Percentiles rank a stretch among this genome's conserved stretches.
These are phyloP conservation scores for Belgica antarctica DNA, from an alignment of 2,888 invertebrate species.

Conservation along the genomic window DNA sequence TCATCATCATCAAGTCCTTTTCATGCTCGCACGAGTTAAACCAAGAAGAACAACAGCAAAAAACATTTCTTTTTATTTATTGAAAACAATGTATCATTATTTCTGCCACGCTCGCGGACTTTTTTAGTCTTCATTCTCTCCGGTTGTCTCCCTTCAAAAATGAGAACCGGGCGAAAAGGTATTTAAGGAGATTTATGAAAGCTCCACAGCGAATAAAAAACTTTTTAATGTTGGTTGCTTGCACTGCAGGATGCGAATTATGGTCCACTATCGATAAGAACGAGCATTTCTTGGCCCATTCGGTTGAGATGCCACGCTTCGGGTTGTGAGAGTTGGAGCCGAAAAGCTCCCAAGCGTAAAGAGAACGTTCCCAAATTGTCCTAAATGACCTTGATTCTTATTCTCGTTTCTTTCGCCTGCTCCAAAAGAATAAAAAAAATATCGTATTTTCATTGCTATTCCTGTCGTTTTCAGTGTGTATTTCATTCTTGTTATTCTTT, in stretches of 20 bases:
- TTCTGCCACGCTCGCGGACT: conserved; percentile 34
- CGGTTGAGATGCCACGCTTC: neutral
- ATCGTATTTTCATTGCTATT: conserved; percentile 42
- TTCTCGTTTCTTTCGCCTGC: neutral
- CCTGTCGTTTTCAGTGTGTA: conserved; percentile 22
- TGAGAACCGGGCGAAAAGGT: neutral
- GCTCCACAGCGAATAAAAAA: neutral
- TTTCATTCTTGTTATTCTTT: conserved; percentile 17
- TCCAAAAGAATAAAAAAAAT: conserved; percentile 27
- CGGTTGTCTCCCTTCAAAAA: neutral
- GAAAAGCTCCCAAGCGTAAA: conserved; percentile 32
- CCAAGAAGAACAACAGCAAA: neutral
- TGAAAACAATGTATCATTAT: conserved; percentile 41
- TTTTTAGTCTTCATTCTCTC: conserved; percentile 1
- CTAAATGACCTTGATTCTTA: conserved; percentile 42
- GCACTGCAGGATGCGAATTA: conserved; percentile 37
- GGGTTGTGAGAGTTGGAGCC: neutral
- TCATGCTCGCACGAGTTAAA: conserved; percentile 23
- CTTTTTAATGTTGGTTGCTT: conserved; percentile 29
- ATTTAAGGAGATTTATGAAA: conserved; percentile 24
- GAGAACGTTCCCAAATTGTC: conserved; percentile 28
- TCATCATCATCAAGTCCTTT: conserved; percentile 19
- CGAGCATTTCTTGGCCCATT: conserved; percentile 29
- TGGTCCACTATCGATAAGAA: neutral
- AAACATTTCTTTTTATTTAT: conserved; percentile 41